Evolutionary conservation across 2,888 invertebrate genomes (phyloP).

Genomic region (Torymus tubicola): DNA sequence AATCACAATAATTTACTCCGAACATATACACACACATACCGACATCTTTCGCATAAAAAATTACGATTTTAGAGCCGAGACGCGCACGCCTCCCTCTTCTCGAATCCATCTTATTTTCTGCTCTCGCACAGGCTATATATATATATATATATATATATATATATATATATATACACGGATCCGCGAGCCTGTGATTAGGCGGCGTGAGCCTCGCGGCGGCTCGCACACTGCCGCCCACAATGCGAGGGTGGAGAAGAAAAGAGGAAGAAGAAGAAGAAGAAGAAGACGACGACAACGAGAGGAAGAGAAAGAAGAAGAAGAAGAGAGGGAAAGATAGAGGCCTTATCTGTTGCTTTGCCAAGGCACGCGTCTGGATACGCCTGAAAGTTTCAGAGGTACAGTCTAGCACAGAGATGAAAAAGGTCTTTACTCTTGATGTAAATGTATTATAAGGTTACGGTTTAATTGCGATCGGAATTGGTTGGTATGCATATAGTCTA

Average conservation of each 20-base stretch:
- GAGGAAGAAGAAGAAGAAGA: background rate
- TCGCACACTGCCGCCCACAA: slow-evolving; percentile 72
- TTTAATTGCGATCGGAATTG: too few species aligned
- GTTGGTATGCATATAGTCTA: too few species aligned
- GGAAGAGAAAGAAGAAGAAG: slow-evolving; percentile 51
- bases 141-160: slow-evolving; percentile 11
- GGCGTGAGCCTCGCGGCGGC: slow-evolving; percentile 62
- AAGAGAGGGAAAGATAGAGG: background rate
- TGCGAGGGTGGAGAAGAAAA: slow-evolving; percentile 58
- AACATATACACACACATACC: too few species aligned
- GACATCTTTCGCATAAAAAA: background rate
- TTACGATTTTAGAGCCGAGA: background rate
- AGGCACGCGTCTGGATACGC: background rate
- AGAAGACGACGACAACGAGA: too few species aligned
- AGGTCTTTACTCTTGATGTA: too few species aligned
- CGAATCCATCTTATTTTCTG: slow-evolving; percentile 16
- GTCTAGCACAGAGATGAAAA: background rate
- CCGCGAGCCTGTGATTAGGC: slow-evolving; percentile 73
- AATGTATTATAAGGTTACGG: too few species aligned
- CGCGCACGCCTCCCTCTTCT: background rate
- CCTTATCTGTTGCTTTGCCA: background rate
- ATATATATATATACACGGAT: slow-evolving; percentile 52
- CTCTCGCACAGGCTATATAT: background rate
- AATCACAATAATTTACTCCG: too few species aligned
- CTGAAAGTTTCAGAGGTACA: slow-evolving; percentile 18